Conservation (phyloP, 1,140 invertebrate species). For the Drosophila mojavensis region DNA sequence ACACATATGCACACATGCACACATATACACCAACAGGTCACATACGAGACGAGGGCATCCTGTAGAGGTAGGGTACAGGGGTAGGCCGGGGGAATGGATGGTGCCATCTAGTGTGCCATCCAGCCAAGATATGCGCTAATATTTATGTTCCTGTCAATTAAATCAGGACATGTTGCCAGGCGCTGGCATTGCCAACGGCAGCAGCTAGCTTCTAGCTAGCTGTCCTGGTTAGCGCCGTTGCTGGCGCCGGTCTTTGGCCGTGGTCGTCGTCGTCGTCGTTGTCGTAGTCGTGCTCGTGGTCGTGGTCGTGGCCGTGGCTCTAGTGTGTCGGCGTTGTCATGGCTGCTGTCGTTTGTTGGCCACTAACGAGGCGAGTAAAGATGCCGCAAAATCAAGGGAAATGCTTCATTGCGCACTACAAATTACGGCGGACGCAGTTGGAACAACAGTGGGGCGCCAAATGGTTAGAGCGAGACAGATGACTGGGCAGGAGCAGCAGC, state of each 20-base stretch:
- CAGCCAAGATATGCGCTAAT: slow-evolving; percentile 80
- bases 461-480: slow-evolving; percentile 26
- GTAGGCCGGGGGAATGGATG: background rate
- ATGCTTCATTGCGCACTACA: slow-evolving; percentile 82
- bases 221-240: background rate
- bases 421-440: slow-evolving; percentile 79
- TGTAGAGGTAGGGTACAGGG: background rate
- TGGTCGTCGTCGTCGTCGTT: slow-evolving; percentile 32
- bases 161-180: slow-evolving; percentile 75
- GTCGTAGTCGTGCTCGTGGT: slow-evolving; percentile 20
- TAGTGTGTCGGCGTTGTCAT: slow-evolving; percentile 39
- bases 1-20: background rate
- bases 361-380: slow-evolving; percentile 82
- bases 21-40: slow-evolving; percentile 39
- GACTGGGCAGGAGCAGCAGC: background rate
- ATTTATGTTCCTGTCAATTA: slow-evolving; percentile 83
- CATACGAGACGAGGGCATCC: slow-evolving; percentile 32
- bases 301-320: slow-evolving; percentile 3
- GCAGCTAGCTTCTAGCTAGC: slow-evolving; percentile 13
- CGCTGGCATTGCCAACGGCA: slow-evolving; percentile 16
- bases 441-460: slow-evolving; percentile 72
- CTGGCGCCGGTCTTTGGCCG: slow-evolving; percentile 1
- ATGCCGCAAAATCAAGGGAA: slow-evolving; percentile 83
- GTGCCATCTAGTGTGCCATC: background rate
- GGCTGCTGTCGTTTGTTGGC: slow-evolving; percentile 75